Conservation (phyloP, 1,140 invertebrate species). For the Conus betulinus region DNA sequence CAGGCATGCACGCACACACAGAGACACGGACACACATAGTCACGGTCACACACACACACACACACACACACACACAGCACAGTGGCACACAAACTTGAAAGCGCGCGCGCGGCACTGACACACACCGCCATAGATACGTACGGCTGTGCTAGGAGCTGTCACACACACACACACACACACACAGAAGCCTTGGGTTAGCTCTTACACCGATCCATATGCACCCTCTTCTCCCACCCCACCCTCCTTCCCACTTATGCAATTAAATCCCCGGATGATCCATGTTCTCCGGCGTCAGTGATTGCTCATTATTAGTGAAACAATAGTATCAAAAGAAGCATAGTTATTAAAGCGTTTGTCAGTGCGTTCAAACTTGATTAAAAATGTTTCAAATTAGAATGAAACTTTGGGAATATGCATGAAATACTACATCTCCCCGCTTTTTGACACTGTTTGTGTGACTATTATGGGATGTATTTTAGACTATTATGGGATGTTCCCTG, state of each 20-base stretch:
- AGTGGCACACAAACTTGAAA: no score
- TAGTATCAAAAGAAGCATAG: not conserved
- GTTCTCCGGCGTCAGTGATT: not conserved
- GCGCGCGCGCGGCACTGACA: no score
- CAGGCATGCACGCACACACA: not conserved
- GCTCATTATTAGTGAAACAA: not conserved
- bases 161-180: no score
- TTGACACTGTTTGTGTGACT: not conserved
- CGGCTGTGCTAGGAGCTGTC: no score
- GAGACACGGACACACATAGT: not conserved
- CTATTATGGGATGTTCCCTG: constrained; percentile 41
- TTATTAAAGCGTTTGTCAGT: not conserved
- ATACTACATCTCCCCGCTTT: not conserved
- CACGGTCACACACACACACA: not conserved
- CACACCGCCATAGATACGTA: no score
- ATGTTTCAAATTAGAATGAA: not conserved
- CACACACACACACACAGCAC: not conserved
- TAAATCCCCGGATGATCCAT: not conserved
- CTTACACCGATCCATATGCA: no score
- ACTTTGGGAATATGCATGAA: not conserved
- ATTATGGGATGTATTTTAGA: constrained; percentile 22
- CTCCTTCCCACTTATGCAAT: not conserved
- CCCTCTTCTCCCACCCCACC: not conserved
- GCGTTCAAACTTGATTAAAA: not conserved
- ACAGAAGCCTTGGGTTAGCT: no score